Base-by-base conservation (phyloP, 2,888 invertebrate genomes). In the Diplolepis rosae region DNA sequence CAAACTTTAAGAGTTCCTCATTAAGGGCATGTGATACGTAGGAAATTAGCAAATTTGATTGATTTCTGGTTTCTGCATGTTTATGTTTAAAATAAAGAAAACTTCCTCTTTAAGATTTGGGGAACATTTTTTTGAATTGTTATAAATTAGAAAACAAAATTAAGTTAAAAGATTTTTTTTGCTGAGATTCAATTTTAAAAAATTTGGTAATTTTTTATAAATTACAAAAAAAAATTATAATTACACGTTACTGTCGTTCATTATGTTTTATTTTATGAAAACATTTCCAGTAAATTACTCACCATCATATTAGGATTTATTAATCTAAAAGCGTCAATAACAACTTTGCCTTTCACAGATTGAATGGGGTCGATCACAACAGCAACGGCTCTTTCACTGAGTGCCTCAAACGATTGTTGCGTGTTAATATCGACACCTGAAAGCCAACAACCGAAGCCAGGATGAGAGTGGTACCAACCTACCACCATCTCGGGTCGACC, bases 281-380 rank as follows among this genome's bases (percentile, higher is more conserved):
- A n/a, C n/a, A n/a, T n/a, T n/a, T n/a, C n/a, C n/a, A n/a, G n/a
- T n/a, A n/a, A 15, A 5, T n/a, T 56, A 75, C 72, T 80, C 67
- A 99, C 98, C 95, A 99, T 96, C 95, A 98, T 98, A 88, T 99
- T 99, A 11, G 99, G 98, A 90, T 99, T 99, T 85, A 99, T 99
- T 79, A 99, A 92, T 82, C 99, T 95, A 91, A 99, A 99, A 76
- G 99, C 99, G 91, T 99, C 99, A 84, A 99, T 99, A n/a, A 99
- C 99, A 54, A 99, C 98, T 92, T 98, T 95, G 83, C 99, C 99
- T 90, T 99, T 99, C 2, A 99, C 99, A 69, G 98, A 98, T 88
- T 99, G 99, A 85, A 99, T 99, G 11, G 99, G 99, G 90, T 99
- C 99, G 30, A 99, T 98, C 1, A 99, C 99, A 50, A 99, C 99